These are phyloP conservation scores for Silurus lanzhouensis DNA, from an alignment of 2,797 vertebrate species.

Conservation along the genomic window DNA sequence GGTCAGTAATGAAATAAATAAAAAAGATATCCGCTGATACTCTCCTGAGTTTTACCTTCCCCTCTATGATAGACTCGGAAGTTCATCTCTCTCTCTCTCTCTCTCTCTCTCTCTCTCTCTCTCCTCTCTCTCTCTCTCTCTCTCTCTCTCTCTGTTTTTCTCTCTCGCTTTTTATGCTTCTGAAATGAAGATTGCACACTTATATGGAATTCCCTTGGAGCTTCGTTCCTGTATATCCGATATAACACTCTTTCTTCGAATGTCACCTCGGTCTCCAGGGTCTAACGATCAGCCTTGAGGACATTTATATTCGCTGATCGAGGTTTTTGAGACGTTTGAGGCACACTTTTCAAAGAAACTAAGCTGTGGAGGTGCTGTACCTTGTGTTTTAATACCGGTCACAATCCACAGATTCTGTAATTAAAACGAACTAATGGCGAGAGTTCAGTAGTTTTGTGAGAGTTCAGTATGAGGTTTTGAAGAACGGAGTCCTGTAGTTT, in stretches of 20 bases:
- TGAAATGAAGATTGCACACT: not conserved
- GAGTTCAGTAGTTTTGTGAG: too few relatives aligned
- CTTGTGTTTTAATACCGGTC: not conserved
- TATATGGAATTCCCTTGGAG: not conserved
- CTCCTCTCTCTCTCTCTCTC: too few relatives aligned
- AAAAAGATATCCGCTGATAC: not conserved
- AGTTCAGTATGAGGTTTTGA: too few relatives aligned
- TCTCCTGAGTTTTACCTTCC: not conserved
- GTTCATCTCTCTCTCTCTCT: not conserved
- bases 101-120: too few relatives aligned
- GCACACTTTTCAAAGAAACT: not conserved
- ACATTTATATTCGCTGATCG: not conserved
- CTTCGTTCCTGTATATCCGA: not conserved
- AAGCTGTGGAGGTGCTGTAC: not conserved
- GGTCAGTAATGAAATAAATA: not conserved
- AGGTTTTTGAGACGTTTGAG: not conserved
- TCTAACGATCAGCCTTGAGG: not conserved
- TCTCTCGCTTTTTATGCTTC: not conserved
- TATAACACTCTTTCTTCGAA: not conserved
- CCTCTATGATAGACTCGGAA: not conserved
- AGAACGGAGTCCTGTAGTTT: too few relatives aligned
- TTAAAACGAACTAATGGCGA: not conserved
- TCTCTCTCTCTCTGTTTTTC: too few relatives aligned
- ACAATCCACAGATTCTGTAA: not conserved
- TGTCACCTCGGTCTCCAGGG: slow-evolving; percentile 10